Evolutionary conservation across 2,797 vertebrate genomes (phyloP).

Genomic region (Acipenser oxyrinchus): DNA sequence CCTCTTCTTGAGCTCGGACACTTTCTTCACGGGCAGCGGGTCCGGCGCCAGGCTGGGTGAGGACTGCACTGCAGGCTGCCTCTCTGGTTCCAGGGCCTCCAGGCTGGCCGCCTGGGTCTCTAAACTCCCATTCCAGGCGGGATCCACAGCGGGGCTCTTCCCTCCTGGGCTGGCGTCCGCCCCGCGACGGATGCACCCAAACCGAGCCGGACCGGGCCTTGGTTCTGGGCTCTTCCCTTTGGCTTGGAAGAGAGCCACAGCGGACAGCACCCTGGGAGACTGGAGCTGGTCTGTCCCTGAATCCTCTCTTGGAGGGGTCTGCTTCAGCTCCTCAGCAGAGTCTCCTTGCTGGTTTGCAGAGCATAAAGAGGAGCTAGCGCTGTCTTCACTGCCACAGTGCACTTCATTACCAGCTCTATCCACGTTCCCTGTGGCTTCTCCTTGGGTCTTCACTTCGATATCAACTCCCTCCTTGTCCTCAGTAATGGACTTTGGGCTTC

Average conservation of each 20-base stretch:
- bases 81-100: neutral
- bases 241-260: constrained; percentile 34
- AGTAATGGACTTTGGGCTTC: too few relatives aligned
- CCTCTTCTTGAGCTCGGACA: constrained; percentile 77
- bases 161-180: neutral
- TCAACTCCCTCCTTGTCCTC: neutral
- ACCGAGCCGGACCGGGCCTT: neutral
- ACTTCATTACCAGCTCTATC: neutral
- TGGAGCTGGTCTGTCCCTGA: constrained; percentile 3
- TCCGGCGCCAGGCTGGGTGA: constrained; percentile 26
- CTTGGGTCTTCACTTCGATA: neutral
- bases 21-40: constrained; percentile 39
- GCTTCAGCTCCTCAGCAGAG: neutral
- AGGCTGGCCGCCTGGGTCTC: neutral
- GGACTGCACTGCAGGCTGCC: constrained; percentile 7
- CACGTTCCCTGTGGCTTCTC: constrained; percentile 10
- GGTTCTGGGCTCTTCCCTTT: constrained; percentile 13
- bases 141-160: neutral
- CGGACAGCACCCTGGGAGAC: constrained; percentile 34
- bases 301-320: neutral
- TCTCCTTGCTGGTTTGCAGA: neutral
- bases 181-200: neutral
- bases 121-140: neutral
- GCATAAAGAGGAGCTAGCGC: neutral
- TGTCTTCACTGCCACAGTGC: neutral